Percentiles rank a stretch among this genome's conserved stretches.
These are phyloP conservation scores for Xylota sylvarum DNA, from an alignment of 2,888 invertebrate genomes.

Conservation along the genomic window DNA sequence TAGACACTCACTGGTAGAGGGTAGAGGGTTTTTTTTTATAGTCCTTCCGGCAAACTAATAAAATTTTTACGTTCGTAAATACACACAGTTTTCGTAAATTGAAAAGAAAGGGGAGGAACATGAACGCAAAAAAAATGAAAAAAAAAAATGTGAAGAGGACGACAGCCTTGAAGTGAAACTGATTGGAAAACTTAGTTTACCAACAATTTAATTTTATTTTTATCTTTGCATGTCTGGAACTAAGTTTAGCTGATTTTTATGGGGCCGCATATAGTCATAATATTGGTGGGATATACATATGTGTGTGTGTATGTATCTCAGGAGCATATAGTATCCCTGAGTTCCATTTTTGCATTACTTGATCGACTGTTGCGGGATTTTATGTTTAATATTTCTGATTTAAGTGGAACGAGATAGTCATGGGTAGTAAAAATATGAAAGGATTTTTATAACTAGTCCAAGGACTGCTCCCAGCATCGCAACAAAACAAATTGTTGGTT, in stretches of 20 bases:
- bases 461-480: neutral
- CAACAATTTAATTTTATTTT: conserved; percentile 41
- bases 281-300: neutral
- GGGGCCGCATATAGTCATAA: neutral
- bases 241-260: conserved; percentile 36
- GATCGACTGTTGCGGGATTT: conserved; percentile 34
- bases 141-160: neutral
- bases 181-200: conserved; percentile 56
- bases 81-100: conserved; percentile 41
- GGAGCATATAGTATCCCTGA: neutral
- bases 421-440: conserved; percentile 26
- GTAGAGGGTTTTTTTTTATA: too few species aligned
- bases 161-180: conserved; percentile 14
- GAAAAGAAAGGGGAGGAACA: neutral
- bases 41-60: conserved; percentile 36
- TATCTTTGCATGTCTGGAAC: conserved; percentile 39
- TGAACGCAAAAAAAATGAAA: neutral
- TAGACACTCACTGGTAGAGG: neutral
- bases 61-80: conserved; percentile 37
- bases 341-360: conserved; percentile 19
- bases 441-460: conserved; percentile 28
- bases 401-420: neutral
- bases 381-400: conserved; percentile 15
- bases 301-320: too few species aligned
- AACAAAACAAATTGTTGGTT: neutral